Percentiles rank a stretch among this genome's conserved stretches.
phyloP scores from a whole-genome alignment of 2,888 invertebrate genomes.

The Nasonia oneida region DNA sequence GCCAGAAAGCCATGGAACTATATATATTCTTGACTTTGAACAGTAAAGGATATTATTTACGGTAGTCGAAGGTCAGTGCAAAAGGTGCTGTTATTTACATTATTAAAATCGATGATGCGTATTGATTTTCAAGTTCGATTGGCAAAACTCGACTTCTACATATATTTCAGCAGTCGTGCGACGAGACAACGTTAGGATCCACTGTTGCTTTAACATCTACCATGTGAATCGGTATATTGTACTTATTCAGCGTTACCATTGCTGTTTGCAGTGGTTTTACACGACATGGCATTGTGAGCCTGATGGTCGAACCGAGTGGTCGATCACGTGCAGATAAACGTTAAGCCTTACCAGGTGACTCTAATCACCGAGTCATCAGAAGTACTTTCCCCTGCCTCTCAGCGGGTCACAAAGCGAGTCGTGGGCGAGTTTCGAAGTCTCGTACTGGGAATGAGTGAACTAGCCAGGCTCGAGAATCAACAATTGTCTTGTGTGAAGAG shows the following conservation, averaged over 20 bases:
- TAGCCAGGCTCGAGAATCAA: background rate
- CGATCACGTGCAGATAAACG: slow-evolving; percentile 1
- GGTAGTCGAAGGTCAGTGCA: no score
- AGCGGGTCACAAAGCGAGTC: slow-evolving; percentile 81
- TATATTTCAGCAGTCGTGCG: no score
- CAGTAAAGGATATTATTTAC: no score
- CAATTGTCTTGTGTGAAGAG: background rate
- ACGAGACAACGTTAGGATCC: no score
- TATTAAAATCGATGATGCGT: no score
- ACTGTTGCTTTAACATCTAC: no score
- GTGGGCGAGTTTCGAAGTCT: background rate
- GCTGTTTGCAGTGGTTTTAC: background rate
- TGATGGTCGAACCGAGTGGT: background rate
- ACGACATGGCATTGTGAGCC: background rate
- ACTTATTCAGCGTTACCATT: background rate
- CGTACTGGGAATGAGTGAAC: slow-evolving; percentile 2
- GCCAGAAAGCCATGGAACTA: no score
- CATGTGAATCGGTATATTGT: background rate
- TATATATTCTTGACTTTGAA: no score
- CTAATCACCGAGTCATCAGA: slow-evolving; percentile 87
- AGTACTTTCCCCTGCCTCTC: slow-evolving; percentile 81
- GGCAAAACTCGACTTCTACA: no score
- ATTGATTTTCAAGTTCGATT: no score
- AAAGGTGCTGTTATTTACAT: no score
- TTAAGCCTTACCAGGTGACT: slow-evolving; percentile 80